Evolutionary conservation across 2,888 invertebrate species (phyloP).

Genomic region (Danaus chrysippus): DNA sequence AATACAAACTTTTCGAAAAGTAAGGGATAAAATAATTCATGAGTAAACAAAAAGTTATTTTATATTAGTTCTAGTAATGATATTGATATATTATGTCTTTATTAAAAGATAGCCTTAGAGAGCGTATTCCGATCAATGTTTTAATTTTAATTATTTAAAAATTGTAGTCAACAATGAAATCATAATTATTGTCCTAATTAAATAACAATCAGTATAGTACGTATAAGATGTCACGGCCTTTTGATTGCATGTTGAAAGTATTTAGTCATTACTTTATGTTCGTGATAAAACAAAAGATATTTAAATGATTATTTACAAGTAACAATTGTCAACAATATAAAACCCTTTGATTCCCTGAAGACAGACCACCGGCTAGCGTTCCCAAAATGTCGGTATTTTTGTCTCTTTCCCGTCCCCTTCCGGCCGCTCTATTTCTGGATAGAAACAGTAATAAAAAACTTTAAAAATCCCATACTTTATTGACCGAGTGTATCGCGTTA

Average conservation of each 20-base stretch:
- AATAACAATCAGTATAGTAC: conserved; percentile 19
- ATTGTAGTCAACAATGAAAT: conserved; percentile 15
- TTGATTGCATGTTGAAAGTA: conserved; percentile 10
- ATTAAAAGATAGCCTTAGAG: background rate
- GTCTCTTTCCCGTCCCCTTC: conserved; percentile 50
- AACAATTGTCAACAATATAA: conserved; percentile 8
- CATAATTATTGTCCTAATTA: conserved; percentile 16
- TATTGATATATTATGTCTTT: background rate
- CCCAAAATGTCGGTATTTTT: conserved; percentile 59
- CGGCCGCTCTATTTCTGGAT: conserved; percentile 38
- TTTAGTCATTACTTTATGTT: background rate
- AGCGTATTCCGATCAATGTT: background rate
- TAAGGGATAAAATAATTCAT: too few relatives aligned
- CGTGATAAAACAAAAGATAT: too few relatives aligned
- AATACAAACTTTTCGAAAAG: too few relatives aligned
- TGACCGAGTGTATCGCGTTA: conserved; percentile 38
- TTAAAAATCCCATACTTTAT: conserved; percentile 36
- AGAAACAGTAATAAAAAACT: conserved; percentile 32
- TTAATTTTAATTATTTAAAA: background rate
- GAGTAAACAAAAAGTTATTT: too few relatives aligned
- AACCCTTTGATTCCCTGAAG: conserved; percentile 5
- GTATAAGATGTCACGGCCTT: conserved; percentile 19
- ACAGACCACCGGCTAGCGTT: conserved; percentile 39
- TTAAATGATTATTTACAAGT: background rate
- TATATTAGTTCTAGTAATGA: background rate